Evolutionary conservation across 1,140 invertebrate genomes (phyloP), one percentile per base, ranked within the genome.

Genomic region (Macrocentrus cingulum): DNA sequence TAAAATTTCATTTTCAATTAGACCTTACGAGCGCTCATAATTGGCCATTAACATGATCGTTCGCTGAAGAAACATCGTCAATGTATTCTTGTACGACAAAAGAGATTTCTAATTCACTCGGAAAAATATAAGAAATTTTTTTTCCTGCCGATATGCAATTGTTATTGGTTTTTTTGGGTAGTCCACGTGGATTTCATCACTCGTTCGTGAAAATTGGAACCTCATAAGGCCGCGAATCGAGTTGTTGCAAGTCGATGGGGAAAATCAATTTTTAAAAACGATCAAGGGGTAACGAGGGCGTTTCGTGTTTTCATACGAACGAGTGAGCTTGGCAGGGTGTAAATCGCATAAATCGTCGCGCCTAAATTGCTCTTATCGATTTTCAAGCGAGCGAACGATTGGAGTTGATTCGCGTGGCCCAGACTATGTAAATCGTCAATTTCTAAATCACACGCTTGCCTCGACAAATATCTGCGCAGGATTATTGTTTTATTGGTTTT

Each of bases 1-100:
- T 57, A 57, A 57, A 57, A 49, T 57, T 50, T 50, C 48, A 57
- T 57, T 42, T 41, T 57, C 46, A 57, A 57, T 57, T 57, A 57
- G 34, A 25, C 13, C 20, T 34, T 50, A 13, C 20, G 54, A 29
- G 19, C 36, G 22, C 18, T 41, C 34, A 20, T 57, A 57, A 57
- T 57, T 57, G 55, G 48, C 55, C 45, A 57, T 57, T 57, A 57
- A 41, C 55, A 49, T 13, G 36, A 57, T 49, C 36, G 36, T 57
- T 42, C 41, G 18, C 20, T 16, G 41, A 46, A 46, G 44, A 6
- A 46, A 22, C 44, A 13, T 49, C 8, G 11, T 8, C 41, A n/a
- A n/a, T n/a, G n/a, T n/a, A n/a, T n/a, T n/a, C n/a, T n/a, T n/a
- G n/a, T n/a, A n/a, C n/a, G n/a, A n/a, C n/a, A n/a, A n/a, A n/a